Evolutionary conservation across 2,888 invertebrate genomes (phyloP).

Genomic region (Hymenopus coronatus): DNA sequence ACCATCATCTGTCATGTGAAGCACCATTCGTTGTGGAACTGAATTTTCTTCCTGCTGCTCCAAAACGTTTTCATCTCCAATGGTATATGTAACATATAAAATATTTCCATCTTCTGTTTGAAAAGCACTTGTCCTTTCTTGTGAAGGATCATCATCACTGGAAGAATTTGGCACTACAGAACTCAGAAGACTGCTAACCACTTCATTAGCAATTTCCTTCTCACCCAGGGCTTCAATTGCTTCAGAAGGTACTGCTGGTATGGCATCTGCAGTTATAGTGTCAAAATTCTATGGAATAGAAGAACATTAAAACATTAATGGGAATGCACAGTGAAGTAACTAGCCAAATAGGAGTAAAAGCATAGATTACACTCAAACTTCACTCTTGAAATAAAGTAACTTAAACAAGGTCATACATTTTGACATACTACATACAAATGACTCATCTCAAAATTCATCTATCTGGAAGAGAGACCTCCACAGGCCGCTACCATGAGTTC

Average conservation of each 20-base stretch:
- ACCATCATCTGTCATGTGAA: slow-evolving; percentile 1
- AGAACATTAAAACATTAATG: no score
- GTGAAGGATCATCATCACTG: background rate
- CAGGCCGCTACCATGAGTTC: no score
- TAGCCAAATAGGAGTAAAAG: no score
- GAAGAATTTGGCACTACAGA: background rate
- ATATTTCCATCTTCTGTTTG: slow-evolving; percentile 30
- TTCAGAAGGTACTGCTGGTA: background rate
- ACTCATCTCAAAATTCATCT: no score
- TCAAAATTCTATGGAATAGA: slow-evolving; percentile 3
- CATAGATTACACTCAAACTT: no score
- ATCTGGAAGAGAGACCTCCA: no score
- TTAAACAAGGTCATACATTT: no score
- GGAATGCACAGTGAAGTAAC: no score
- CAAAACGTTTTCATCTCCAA: background rate
- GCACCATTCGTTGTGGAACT: background rate
- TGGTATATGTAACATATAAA: slow-evolving; percentile 20
- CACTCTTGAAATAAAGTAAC: no score
- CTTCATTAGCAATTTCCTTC: background rate
- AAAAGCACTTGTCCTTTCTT: slow-evolving; percentile 8
- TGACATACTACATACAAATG: no score
- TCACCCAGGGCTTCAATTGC: background rate
- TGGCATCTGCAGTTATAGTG: background rate
- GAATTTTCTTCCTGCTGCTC: background rate
- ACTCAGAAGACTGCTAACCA: background rate